Conservation (phyloP, 2,888 invertebrate genomes). For the Monopis laevigella region DNA sequence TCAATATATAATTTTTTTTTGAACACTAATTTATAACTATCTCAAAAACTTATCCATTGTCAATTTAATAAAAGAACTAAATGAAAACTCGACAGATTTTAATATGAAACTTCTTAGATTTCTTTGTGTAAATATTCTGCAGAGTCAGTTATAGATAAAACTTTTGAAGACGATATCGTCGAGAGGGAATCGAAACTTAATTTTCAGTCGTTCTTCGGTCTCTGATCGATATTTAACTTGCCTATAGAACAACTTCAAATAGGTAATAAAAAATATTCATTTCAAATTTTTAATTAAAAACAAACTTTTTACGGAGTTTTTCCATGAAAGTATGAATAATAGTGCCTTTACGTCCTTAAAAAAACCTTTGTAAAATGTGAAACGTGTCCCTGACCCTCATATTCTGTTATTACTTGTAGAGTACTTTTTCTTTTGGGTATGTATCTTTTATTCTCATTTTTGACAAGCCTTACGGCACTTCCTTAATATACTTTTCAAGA, state of each 20-base stretch:
- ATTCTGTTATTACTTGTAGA: no score
- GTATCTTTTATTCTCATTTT: no score
- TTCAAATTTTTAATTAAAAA: no score
- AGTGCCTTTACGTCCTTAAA: not conserved
- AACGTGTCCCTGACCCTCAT: no score
- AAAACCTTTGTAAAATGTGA: no score
- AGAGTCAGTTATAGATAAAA: conserved; percentile 12
- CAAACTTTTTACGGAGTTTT: not conserved
- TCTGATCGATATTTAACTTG: conserved; percentile 1
- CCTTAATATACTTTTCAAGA: no score
- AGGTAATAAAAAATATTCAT: not conserved
- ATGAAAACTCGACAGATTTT: conserved; percentile 5
- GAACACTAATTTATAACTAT: no score
- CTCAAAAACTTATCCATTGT: no score
- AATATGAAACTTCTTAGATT: conserved; percentile 4
- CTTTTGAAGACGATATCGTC: conserved; percentile 7
- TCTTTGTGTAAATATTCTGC: conserved; percentile 11
- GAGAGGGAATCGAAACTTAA: conserved; percentile 8
- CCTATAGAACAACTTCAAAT: not conserved
- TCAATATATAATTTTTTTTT: no score
- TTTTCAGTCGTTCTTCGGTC: conserved; percentile 3
- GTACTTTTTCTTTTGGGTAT: no score
- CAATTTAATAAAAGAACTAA: not conserved
- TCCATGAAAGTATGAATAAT: not conserved
- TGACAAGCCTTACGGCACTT: no score